Conservation (phyloP, 1,140 invertebrate species). For the Temnothorax nylanderi region DNA sequence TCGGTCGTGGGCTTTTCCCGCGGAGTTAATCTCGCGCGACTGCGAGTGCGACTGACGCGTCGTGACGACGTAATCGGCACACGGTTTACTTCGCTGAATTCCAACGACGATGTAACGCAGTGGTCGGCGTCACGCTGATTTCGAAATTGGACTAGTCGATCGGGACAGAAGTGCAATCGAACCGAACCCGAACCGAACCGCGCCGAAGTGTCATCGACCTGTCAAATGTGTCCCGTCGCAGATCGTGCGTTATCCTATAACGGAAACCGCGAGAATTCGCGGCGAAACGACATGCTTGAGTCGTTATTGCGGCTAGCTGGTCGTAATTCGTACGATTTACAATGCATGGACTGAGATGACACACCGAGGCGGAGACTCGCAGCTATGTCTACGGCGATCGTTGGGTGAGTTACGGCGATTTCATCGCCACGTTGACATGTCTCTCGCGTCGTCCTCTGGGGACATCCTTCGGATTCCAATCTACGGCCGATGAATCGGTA, state of each 20-base stretch:
- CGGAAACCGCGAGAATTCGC: slow-evolving; percentile 41
- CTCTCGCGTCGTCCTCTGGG: not conserved
- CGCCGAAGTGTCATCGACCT: not conserved
- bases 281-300: slow-evolving; percentile 32
- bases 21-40: not conserved
- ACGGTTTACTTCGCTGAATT: not conserved
- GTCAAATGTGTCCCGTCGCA: not conserved
- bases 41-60: not conserved
- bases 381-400: slow-evolving; percentile 68
- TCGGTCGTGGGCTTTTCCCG: not conserved
- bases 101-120: not conserved
- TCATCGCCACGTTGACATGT: slow-evolving; percentile 39
- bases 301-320: slow-evolving; percentile 30
- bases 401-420: slow-evolving; percentile 65
- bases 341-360: slow-evolving; percentile 69
- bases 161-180: not conserved
- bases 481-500: not conserved
- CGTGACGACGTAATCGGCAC: slow-evolving; percentile 1
- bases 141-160: slow-evolving; percentile 16
- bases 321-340: slow-evolving; percentile 59
- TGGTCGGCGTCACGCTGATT: not conserved
- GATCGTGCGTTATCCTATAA: slow-evolving; percentile 35
- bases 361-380: slow-evolving; percentile 54
- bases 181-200: not conserved
- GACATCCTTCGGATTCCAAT: slow-evolving; percentile 19